Evolutionary conservation across 2,888 invertebrate species (phyloP), one percentile per base, ranked within the genome.

Genomic region (Drosophila rellima): DNA sequence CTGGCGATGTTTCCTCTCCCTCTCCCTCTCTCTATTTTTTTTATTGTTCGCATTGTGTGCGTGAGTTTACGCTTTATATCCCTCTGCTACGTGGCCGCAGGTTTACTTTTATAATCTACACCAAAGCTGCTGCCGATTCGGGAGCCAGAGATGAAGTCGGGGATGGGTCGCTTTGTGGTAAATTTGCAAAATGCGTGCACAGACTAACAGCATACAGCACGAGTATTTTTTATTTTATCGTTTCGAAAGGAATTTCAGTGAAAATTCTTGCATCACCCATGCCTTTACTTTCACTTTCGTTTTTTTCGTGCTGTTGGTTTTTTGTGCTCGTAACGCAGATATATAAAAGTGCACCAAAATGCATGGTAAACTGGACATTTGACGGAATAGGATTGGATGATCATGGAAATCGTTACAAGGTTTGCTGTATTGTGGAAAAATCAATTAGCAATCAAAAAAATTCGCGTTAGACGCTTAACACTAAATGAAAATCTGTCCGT

Each of bases 171-270:
- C 67, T 70, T 71, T 78, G 88, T 87, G 88, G 80, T 89, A 88
- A 88, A 86, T 89, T 89, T 88, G 75, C 80, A 84, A 84, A 87
- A 75, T 87, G 85, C 85, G 85, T 85, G 89, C 88, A 82, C 72
- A 65, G 89, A 79, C 84, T 88, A 76, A 76, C 67, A 59, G 68
- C 37, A 50, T 37, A 68, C 57, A 56, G 20, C 33, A 11, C 20
- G 59, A 31, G 10, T 15, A 47, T 62, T 70, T 69, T 74, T 60
- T 51, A 40, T 52, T 57, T 44, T 45, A 51, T 74, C 60, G 40
- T 35, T 54, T 33, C 63, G 40, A 7, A 54, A 48, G 59, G 63
- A 78, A 63, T 79, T 65, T 67, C 62, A 7, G 44, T 59, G 31
- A 39, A 65, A 68, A 79, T 77, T 78, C 62, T 45, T 60, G 18